phyloP scores from a whole-genome alignment of 2,888 invertebrate species.

The Drosophila prostipennis region DNA sequence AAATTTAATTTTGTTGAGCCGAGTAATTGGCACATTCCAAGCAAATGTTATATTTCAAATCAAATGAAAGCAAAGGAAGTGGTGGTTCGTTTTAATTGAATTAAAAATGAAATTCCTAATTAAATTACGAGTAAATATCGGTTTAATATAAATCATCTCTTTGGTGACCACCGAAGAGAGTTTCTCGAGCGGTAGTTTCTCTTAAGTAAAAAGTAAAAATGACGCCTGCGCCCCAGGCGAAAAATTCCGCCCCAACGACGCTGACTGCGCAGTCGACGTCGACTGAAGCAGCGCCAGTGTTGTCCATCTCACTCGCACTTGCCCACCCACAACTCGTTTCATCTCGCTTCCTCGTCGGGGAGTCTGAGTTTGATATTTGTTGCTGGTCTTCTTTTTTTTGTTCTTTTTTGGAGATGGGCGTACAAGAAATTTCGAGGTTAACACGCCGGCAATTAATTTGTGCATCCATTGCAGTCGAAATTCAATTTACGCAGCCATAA shows the following conservation, averaged over 20 bases:
- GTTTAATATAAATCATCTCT: constrained; percentile 30
- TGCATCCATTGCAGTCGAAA: constrained; percentile 54
- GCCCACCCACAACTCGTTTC: background rate
- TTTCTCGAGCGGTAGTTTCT: constrained; percentile 8
- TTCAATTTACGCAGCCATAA: constrained; percentile 65
- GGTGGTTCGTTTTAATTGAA: constrained; percentile 47
- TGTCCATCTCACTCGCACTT: constrained; percentile 1
- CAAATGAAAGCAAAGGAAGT: background rate
- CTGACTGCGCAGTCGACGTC: constrained; percentile 16
- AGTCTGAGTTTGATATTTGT: constrained; percentile 19
- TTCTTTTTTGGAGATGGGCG: constrained; percentile 15
- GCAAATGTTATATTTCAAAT: background rate
- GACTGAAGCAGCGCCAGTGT: constrained; percentile 31
- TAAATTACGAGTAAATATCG: constrained; percentile 56
- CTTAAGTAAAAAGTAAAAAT: constrained; percentile 24
- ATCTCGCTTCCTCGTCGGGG: constrained; percentile 6
- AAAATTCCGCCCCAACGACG: constrained; percentile 33
- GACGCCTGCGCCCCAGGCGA: constrained; percentile 32
- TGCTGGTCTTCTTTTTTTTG: constrained; percentile 3
- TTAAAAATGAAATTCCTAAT: constrained; percentile 57
- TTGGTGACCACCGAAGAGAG: constrained; percentile 27
- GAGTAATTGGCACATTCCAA: background rate
- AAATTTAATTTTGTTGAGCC: background rate
- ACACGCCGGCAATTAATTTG: constrained; percentile 66
- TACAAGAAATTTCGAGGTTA: constrained; percentile 56